A percentile compares a stretch with the other conserved stretches of the same genome.
Conservation (phyloP, 2,888 invertebrate genomes). For the Lasioglossum malachurum region DNA sequence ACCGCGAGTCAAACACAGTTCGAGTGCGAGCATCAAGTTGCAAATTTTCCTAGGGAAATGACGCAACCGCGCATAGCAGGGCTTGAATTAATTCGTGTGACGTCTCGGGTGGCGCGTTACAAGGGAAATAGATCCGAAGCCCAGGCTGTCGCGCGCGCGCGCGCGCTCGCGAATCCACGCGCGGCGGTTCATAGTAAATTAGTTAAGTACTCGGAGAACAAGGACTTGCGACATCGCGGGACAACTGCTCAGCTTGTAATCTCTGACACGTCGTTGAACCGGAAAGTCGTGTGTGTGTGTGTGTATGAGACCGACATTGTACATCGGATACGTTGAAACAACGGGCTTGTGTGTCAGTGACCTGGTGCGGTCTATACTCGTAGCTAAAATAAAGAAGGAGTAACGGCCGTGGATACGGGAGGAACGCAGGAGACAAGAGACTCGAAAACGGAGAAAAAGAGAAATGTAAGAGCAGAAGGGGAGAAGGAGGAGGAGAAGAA, state of each 20-base stretch:
- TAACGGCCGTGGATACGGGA: conserved; percentile 20
- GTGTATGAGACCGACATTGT: conserved; percentile 26
- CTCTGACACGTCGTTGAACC: conserved; percentile 53
- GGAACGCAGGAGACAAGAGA: conserved; percentile 6
- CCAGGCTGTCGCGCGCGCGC: too few relatives aligned
- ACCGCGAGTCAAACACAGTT: not conserved
- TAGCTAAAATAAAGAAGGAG: conserved; percentile 54
- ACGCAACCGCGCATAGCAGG: not conserved
- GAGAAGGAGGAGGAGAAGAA: not conserved
- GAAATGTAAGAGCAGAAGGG: not conserved
- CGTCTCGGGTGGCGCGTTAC: conserved; percentile 4
- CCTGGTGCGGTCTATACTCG: conserved; percentile 29
- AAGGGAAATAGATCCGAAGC: conserved; percentile 17
- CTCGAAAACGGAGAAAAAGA: conserved; percentile 4
- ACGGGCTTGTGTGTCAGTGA: conserved; percentile 51
- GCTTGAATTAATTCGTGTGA: not conserved
- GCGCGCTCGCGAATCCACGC: conserved; percentile 6
- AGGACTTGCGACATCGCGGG: conserved; percentile 39
- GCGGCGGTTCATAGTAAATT: conserved; percentile 37
- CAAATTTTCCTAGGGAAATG: conserved; percentile 2
- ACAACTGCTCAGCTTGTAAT: conserved; percentile 49
- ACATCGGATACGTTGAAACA: conserved; percentile 60
- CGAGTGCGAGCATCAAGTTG: not conserved
- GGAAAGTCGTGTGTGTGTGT: conserved; percentile 48
- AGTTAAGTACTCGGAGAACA: conserved; percentile 39